A percentile compares a stretch with the other conserved stretches of the same genome.
phyloP scores from a whole-genome alignment of 2,888 invertebrate species.

The Nomada lathburiana region DNA sequence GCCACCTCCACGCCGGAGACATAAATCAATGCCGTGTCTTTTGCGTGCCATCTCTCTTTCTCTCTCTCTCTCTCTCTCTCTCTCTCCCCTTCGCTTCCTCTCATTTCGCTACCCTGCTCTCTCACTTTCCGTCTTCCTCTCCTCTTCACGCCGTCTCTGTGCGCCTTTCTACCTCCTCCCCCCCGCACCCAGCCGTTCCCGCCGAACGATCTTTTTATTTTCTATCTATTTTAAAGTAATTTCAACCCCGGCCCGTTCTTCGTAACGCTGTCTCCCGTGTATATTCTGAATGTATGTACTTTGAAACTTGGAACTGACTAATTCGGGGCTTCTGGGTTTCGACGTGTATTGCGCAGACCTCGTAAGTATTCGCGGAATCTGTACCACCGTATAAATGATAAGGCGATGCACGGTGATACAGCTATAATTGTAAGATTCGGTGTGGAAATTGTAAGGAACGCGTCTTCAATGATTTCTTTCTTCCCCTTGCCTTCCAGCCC shows the following conservation, averaged over 20 bases:
- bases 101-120: background rate
- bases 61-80: background rate
- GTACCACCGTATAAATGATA: too few species aligned
- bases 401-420: too few species aligned
- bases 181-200: too few species aligned
- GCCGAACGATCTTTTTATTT: background rate
- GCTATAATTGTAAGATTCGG: too few species aligned
- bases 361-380: too few species aligned
- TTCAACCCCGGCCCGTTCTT: background rate
- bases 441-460: too few species aligned
- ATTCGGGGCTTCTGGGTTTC: background rate
- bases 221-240: constrained; percentile 22
- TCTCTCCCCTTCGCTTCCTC: background rate
- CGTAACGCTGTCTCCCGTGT: background rate
- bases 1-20: constrained; percentile 29
- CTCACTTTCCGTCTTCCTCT: background rate
- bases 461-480: too few species aligned
- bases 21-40: constrained; percentile 65
- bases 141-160: background rate
- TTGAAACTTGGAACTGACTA: background rate
- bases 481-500: too few species aligned
- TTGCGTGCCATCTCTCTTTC: constrained; percentile 21
- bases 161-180: background rate
- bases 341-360: background rate
- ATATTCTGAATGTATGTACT: background rate